Percentiles rank a stretch among this genome's conserved stretches.
Evolutionary conservation across 2,888 invertebrate species (phyloP).

Genomic region (Nowickia ferox): DNA sequence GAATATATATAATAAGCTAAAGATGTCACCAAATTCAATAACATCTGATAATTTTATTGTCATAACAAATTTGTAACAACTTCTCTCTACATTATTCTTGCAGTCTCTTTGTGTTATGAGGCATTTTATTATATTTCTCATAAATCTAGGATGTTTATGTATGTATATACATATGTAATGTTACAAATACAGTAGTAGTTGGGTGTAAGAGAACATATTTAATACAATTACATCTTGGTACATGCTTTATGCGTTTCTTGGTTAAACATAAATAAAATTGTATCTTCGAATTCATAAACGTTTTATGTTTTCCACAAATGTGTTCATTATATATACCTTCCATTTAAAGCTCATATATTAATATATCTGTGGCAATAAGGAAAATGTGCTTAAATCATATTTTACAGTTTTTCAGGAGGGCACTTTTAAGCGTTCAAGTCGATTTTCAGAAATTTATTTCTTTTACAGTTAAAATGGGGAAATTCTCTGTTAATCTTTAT

Average conservation of each 20-base stretch:
- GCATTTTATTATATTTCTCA: not conserved
- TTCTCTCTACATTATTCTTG: not conserved
- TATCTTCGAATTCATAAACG: conserved; percentile 37
- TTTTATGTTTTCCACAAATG: conserved; percentile 40
- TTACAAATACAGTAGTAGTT: not conserved
- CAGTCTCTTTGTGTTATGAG: not conserved
- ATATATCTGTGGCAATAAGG: too few species aligned
- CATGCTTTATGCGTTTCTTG: conserved; percentile 35
- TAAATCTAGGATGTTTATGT: not conserved
- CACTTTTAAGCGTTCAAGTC: too few species aligned
- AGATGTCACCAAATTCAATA: too few species aligned
- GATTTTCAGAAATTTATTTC: too few species aligned
- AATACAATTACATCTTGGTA: not conserved
- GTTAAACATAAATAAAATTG: not conserved
- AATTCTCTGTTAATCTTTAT: too few species aligned
- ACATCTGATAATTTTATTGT: too few species aligned
- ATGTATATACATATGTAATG: not conserved
- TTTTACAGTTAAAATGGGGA: too few species aligned
- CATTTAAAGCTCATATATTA: conserved; percentile 9
- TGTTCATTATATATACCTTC: conserved; percentile 19
- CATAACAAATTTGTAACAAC: too few species aligned
- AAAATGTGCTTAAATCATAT: too few species aligned
- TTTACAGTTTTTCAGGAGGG: too few species aligned
- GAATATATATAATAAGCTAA: too few species aligned
- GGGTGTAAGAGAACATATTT: not conserved